Evolutionary conservation across 2,113 vertebrate species (phyloP).

Genomic region (Hippocampus mohnikei): DNA sequence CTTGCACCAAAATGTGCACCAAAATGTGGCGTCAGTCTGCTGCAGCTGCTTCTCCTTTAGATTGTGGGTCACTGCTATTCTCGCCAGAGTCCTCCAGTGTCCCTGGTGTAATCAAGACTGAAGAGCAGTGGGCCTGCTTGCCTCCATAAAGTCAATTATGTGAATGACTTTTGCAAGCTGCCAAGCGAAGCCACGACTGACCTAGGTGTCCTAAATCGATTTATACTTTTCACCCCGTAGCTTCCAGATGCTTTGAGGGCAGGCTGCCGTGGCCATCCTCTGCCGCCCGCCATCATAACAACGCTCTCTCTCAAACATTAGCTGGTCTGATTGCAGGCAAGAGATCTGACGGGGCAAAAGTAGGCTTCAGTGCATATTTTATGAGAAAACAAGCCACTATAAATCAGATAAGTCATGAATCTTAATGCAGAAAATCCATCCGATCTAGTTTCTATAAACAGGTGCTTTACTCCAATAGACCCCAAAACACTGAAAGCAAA

Average conservation of each 20-base stretch:
- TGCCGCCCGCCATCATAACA: constrained; percentile 9
- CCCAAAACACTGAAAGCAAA: constrained; percentile 11
- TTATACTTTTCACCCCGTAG: not conserved
- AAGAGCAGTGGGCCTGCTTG: constrained; percentile 8
- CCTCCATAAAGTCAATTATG: constrained; percentile 29
- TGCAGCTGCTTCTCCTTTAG: constrained; percentile 11
- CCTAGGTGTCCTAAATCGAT: constrained; percentile 40
- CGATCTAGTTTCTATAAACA: constrained; percentile 15
- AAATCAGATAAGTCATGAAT: not conserved
- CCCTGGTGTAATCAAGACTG: constrained; percentile 1
- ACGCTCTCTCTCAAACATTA: constrained; percentile 6
- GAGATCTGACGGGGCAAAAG: constrained; percentile 17
- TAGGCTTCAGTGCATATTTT: constrained; percentile 52
- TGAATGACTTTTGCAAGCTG: constrained; percentile 31
- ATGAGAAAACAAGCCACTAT: constrained; percentile 29
- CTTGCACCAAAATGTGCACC: too few relatives aligned
- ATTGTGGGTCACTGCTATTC: constrained; percentile 36
- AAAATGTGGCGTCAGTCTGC: constrained; percentile 44
- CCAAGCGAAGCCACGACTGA: constrained; percentile 33
- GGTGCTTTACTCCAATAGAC: constrained; percentile 9
- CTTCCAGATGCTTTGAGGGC: constrained; percentile 7
- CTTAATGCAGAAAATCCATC: not conserved
- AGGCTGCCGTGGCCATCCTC: constrained; percentile 13
- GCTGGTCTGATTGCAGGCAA: constrained; percentile 8
- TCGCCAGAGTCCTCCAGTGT: constrained; percentile 42